Percentiles rank a stretch among this genome's conserved stretches.
phyloP scores from a whole-genome alignment of 2,113 vertebrate genomes.

The Sinocyclocheilus rhinocerous region DNA sequence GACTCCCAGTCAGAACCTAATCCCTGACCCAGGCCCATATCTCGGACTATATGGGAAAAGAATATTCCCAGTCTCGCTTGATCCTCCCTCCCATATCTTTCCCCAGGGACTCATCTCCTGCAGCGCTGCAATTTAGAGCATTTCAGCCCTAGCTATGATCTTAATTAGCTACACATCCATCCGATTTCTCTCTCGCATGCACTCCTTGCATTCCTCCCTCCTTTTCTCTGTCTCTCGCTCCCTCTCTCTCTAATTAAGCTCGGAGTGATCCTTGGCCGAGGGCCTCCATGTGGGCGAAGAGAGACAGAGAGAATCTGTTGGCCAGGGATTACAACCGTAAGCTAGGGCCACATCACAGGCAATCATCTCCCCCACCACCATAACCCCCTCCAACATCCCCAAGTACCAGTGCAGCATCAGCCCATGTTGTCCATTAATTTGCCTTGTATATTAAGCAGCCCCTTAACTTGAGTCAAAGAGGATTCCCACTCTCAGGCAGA shows the following conservation, averaged over 20 bases:
- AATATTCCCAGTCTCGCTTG: conserved; percentile 45
- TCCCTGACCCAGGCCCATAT: conserved; percentile 38
- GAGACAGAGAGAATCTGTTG: conserved; percentile 70
- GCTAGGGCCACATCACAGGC: conserved; percentile 76
- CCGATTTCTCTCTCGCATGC: conserved; percentile 64
- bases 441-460: conserved; percentile 75
- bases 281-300: conserved; percentile 69
- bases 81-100: conserved; percentile 39
- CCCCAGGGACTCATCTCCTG: conserved; percentile 71
- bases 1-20: conserved; percentile 27
- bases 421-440: conserved; percentile 74
- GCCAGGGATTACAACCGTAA: conserved; percentile 79
- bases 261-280: conserved; percentile 71
- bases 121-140: conserved; percentile 76
- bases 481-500: conserved; percentile 67
- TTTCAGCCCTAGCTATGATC: conserved; percentile 78
- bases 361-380: conserved; percentile 69
- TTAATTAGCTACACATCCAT: conserved; percentile 82
- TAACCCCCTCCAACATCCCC: conserved; percentile 52
- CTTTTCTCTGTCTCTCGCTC: conserved; percentile 60
- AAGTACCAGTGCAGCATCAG: conserved; percentile 68
- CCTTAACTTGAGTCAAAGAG: conserved; percentile 74
- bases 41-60: conserved; percentile 58
- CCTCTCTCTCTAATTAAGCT: conserved; percentile 73
- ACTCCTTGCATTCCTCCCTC: conserved; percentile 64